Conservation (phyloP, 2,113 vertebrate species). For the Pleuronectes platessa region DNA sequence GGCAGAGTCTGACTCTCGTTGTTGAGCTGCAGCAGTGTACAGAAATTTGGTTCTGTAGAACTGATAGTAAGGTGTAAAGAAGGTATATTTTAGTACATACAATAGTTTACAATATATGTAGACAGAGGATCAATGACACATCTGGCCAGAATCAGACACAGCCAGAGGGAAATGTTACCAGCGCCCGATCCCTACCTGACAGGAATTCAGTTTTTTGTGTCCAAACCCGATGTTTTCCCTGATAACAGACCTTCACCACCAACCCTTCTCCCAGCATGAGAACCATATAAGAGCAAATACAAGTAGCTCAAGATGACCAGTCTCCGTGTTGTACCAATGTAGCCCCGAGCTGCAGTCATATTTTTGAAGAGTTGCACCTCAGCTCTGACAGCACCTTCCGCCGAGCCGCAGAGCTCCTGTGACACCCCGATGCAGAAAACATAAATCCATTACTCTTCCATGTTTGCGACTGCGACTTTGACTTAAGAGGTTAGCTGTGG, state of each 20-base stretch:
- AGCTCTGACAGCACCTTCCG: background rate
- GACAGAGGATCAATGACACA: too few relatives aligned
- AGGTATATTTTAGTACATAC: too few relatives aligned
- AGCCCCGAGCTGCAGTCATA: conserved; percentile 29
- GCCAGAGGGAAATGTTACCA: too few relatives aligned
- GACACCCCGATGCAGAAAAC: conserved; percentile 16
- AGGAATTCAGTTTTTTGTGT: too few relatives aligned
- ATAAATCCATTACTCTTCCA: conserved; percentile 32
- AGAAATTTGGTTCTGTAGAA: too few relatives aligned
- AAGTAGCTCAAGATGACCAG: background rate
- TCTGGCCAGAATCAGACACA: too few relatives aligned
- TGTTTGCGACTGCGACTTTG: conserved; percentile 3
- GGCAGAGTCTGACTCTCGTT: background rate
- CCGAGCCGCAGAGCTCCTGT: conserved; percentile 5
- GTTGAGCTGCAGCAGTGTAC: too few relatives aligned
- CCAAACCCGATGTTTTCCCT: too few relatives aligned
- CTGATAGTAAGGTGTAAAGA: too few relatives aligned
- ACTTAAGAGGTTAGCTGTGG: conserved; percentile 23
- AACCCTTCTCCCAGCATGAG: background rate
- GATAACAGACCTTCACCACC: background rate
- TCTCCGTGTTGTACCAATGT: background rate
- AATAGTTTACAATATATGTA: too few relatives aligned
- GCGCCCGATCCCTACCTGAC: too few relatives aligned
- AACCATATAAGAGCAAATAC: background rate
- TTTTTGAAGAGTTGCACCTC: conserved; percentile 38